Conservation (phyloP, 2,888 invertebrate species). For the Sinopyrophorus schimmeli region DNA sequence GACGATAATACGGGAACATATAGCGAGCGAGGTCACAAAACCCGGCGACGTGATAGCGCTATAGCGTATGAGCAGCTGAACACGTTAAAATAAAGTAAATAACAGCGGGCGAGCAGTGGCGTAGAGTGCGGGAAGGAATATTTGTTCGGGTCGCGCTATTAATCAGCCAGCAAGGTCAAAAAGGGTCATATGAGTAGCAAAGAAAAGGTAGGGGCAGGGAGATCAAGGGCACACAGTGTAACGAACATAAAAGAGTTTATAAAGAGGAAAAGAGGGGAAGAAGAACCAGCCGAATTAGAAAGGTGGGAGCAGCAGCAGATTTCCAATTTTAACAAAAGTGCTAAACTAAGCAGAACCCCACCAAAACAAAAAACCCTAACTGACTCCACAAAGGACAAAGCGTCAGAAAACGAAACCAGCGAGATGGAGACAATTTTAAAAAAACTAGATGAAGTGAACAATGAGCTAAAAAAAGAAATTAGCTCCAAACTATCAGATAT, state of each 20-base stretch:
- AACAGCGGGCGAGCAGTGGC: too few relatives aligned
- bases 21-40: too few relatives aligned
- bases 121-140: too few relatives aligned
- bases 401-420: background rate
- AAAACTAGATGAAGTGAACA: conserved; percentile 1
- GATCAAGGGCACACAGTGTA: background rate
- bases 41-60: too few relatives aligned
- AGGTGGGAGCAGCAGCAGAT: background rate
- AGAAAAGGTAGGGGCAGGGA: conserved; percentile 1
- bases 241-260: background rate
- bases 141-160: too few relatives aligned
- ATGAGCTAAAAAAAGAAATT: conserved; percentile 4
- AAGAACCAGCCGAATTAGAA: background rate
- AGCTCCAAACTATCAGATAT: background rate
- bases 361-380: too few relatives aligned
- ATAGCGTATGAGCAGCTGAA: too few relatives aligned
- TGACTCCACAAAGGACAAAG: background rate
- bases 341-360: background rate
- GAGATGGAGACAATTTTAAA: background rate
- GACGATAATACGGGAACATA: too few relatives aligned
- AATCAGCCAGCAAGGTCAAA: background rate
- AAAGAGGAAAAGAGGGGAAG: background rate
- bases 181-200: background rate
- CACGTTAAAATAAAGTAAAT: too few relatives aligned
- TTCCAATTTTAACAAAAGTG: background rate